phyloP scores from a whole-genome alignment of 2,797 vertebrate genomes.

The Meriones psammophilus region DNA sequence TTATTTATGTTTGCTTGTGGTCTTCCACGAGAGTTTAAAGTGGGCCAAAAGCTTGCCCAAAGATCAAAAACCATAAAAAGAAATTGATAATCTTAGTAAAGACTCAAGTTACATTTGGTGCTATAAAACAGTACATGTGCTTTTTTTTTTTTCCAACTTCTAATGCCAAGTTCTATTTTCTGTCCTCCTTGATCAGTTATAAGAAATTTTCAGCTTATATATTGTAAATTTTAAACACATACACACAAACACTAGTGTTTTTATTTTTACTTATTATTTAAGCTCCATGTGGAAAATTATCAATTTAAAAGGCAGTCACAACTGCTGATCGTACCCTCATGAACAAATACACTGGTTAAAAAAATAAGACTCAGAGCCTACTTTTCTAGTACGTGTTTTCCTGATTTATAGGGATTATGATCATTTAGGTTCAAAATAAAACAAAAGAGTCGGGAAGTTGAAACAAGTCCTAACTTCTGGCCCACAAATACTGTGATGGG shows the following conservation, averaged over 20 bases:
- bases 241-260: neutral
- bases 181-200: constrained; percentile 36
- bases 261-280: constrained; percentile 18
- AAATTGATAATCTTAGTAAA: neutral
- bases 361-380: neutral
- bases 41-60: constrained; percentile 41
- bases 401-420: neutral
- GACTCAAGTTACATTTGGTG: constrained; percentile 36
- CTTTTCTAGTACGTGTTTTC: constrained; percentile 33
- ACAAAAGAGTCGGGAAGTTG: neutral
- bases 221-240: neutral
- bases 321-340: neutral
- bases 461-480: constrained; percentile 49
- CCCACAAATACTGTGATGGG: neutral
- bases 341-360: neutral
- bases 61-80: neutral
- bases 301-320: constrained; percentile 57
- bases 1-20: constrained; percentile 35
- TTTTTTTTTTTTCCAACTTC: neutral
- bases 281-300: neutral
- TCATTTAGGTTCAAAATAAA: neutral
- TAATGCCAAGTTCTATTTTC: constrained; percentile 47
- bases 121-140: neutral
- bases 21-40: constrained; percentile 18
- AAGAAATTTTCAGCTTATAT: constrained; percentile 27